A percentile compares a stretch with the other conserved stretches of the same genome.
Conservation (phyloP, 2,113 vertebrate species). For the Heteronetta atricapilla region DNA sequence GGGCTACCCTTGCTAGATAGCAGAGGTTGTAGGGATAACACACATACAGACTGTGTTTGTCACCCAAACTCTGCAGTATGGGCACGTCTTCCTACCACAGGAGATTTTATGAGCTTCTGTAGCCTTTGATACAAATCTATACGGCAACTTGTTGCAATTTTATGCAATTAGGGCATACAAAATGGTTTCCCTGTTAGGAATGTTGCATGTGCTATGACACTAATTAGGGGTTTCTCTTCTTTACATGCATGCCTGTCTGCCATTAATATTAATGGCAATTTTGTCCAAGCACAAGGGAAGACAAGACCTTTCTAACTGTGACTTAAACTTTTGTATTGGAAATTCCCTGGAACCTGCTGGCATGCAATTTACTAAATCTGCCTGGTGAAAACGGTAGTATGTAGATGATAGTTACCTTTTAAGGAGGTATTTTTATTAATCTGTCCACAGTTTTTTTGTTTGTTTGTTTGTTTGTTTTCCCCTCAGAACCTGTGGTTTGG, state of each 20-base stretch:
- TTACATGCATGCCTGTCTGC: constrained; percentile 68
- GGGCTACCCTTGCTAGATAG: not conserved
- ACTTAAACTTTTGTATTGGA: constrained; percentile 50
- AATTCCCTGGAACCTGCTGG: constrained; percentile 36
- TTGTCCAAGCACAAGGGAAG: constrained; percentile 64
- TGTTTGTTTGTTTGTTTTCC: not conserved
- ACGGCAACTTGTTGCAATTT: constrained; percentile 74
- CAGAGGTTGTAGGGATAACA: not conserved
- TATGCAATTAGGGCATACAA: constrained; percentile 76
- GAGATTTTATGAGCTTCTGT: constrained; percentile 57
- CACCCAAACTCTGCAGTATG: constrained; percentile 63
- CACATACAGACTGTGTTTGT: constrained; percentile 28
- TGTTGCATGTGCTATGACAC: constrained; percentile 65
- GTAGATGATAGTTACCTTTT: not conserved
- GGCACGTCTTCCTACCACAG: constrained; percentile 55
- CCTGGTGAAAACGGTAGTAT: not conserved
- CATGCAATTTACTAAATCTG: constrained; percentile 1
- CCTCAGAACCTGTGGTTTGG: not conserved
- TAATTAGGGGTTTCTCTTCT: constrained; percentile 74
- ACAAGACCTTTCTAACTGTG: constrained; percentile 48
- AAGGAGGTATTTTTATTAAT: not conserved
- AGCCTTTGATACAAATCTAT: constrained; percentile 63
- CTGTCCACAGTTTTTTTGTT: not conserved
- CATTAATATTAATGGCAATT: constrained; percentile 76
- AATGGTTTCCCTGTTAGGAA: constrained; percentile 74